Evolutionary conservation across 2,113 vertebrate species (phyloP).

Genomic region (Bambusicola thoracicus): DNA sequence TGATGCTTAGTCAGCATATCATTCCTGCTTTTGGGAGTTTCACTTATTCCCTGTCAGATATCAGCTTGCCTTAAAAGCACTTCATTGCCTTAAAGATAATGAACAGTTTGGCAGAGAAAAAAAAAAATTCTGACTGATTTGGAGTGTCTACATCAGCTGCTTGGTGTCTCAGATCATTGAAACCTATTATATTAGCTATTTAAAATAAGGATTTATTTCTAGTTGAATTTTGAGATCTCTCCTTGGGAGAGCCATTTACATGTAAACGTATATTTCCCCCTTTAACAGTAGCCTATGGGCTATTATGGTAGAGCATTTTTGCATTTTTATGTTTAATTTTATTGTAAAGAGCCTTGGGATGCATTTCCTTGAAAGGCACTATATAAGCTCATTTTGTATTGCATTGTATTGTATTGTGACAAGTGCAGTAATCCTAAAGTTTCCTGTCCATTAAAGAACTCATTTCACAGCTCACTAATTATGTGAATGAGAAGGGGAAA

Average conservation of each 20-base stretch:
- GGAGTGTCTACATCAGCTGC: background rate
- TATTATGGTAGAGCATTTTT: slow-evolving; percentile 55
- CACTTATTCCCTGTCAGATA: slow-evolving; percentile 23
- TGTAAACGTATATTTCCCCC: slow-evolving; percentile 26
- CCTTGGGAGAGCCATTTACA: slow-evolving; percentile 45
- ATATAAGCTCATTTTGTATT: slow-evolving; percentile 65
- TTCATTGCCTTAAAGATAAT: slow-evolving; percentile 54
- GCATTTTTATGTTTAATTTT: slow-evolving; percentile 73
- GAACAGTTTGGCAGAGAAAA: slow-evolving; percentile 53
- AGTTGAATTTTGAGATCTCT: slow-evolving; percentile 53
- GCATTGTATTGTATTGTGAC: slow-evolving; percentile 66
- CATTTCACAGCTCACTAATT: slow-evolving; percentile 85
- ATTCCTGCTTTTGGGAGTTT: slow-evolving; percentile 15
- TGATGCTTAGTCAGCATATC: slow-evolving; percentile 1
- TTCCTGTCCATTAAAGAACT: slow-evolving; percentile 79
- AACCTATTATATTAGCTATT: slow-evolving; percentile 21
- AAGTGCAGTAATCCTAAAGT: slow-evolving; percentile 73
- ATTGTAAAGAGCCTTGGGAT: slow-evolving; percentile 68
- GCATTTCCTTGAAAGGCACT: slow-evolving; percentile 66
- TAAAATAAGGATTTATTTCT: slow-evolving; percentile 57
- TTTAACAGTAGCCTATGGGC: slow-evolving; percentile 50
- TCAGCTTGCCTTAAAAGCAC: slow-evolving; percentile 46
- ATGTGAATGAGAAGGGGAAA: slow-evolving; percentile 72
- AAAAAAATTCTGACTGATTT: slow-evolving; percentile 47
- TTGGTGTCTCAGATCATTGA: background rate